Base-by-base conservation (phyloP, 1,140 invertebrate species). In the Zaprionus ghesquierei region DNA sequence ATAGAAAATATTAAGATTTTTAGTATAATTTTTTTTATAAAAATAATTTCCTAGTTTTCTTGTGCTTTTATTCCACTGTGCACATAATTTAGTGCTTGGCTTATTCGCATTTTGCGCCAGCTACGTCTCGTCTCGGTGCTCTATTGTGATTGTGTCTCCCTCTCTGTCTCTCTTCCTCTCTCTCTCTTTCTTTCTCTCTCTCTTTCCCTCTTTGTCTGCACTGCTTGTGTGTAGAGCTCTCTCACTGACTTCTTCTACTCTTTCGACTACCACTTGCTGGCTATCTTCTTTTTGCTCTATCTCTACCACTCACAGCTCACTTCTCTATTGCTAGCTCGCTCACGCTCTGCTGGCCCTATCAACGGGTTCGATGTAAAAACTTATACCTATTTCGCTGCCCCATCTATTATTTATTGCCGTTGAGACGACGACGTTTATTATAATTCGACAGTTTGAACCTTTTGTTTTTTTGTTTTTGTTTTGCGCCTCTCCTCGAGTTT, bases 341-440 rank as follows among this genome's bases (percentile, higher is more conserved):
- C 35, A 50, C 56, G 41, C 60, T 60, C 27, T 23, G 50, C 18
- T 51, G 65, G 46, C 69, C 55, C 58, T 73, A 73, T 73, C 70
- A 73, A 75, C 68, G 71, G 66, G 72, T 31, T 86, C 74, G 78
- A 85, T 86, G 81, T 78, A 78, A 85, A 85, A 86, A 86, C 69
- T 86, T 81, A 81, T 77, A 75, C 75, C 60, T 69, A 66, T 73
- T 89, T 69, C 66, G 76, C 74, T 73, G 72, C 69, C 29, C 18
- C 75, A 80, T 65, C 79, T 87, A 89, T 87, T 87, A 87, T 87
- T 87, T 87, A 87, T 87, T 89, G 84, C 82, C 84, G 79, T 79
- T 79, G 84, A 74, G 78, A 79, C 77, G 82, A 89, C 79, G 82
- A 87, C 82, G 76, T 87, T 87, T 87, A 87, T 89, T 87, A 87